A percentile compares a stretch with the other conserved stretches of the same genome.
Evolutionary conservation across 92 coral and sea anemone genomes (phyloP).

Genomic region (Micromussa lordhowensis): DNA sequence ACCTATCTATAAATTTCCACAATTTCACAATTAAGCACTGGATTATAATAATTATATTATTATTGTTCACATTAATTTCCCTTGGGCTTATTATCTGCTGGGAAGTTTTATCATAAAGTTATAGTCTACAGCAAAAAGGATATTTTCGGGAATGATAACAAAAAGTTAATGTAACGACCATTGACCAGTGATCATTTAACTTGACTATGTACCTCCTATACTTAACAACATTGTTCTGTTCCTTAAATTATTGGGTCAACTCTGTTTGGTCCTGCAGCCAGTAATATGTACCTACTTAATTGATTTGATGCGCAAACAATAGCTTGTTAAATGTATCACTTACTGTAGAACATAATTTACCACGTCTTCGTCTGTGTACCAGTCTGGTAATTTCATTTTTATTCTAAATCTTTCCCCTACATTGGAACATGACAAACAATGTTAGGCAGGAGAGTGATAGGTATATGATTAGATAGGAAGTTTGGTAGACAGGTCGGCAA

Average conservation of each 20-base stretch:
- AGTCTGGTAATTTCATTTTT: constrained; percentile 86
- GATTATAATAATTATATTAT: no score
- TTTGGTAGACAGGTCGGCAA: not conserved
- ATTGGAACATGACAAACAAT: not conserved
- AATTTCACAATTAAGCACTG: no score
- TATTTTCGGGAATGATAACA: no score
- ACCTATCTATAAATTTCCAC: not conserved
- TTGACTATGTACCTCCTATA: no score
- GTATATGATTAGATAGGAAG: not conserved
- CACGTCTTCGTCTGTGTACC: constrained; percentile 87
- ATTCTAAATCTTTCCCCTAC: constrained; percentile 95
- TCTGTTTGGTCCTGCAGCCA: no score
- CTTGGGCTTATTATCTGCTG: not conserved
- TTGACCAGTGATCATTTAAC: no score
- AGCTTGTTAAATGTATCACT: not conserved
- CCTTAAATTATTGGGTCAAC: not conserved
- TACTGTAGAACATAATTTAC: constrained; percentile 83
- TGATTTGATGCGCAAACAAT: no score
- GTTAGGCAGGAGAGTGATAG: not conserved
- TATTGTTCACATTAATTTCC: not conserved
- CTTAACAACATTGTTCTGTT: no score
- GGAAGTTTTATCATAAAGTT: not conserved
- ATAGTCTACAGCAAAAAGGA: no score
- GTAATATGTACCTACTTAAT: no score
- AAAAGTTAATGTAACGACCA: no score